These are phyloP conservation scores for Geococcyx californianus DNA, from an alignment of 2,113 vertebrate species.

Conservation along the genomic window DNA sequence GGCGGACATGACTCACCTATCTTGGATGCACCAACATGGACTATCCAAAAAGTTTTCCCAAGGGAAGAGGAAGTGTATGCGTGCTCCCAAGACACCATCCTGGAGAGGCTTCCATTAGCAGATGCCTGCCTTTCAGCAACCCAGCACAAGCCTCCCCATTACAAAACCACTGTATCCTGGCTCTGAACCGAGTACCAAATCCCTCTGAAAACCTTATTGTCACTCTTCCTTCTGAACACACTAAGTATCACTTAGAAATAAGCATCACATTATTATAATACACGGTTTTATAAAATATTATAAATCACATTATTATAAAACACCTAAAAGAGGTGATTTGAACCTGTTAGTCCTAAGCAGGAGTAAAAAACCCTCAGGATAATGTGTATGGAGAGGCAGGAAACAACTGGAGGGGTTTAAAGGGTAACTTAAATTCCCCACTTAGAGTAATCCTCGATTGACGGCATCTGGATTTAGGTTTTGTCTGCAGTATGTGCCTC, in stretches of 20 bases:
- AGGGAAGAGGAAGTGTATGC: not conserved
- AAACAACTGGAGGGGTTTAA: not conserved
- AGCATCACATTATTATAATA: not conserved
- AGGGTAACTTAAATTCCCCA: not conserved
- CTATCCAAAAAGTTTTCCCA: not conserved
- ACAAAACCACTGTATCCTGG: not conserved
- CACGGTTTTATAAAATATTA: rapidly evolving
- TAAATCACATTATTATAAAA: not conserved
- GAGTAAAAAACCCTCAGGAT: not conserved
- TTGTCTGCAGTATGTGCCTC: not conserved
- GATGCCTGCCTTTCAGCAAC: not conserved
- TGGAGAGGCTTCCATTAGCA: not conserved
- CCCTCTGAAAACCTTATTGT: not conserved
- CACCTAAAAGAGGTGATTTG: not conserved
- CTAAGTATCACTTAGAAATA: not conserved
- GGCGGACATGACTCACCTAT: not conserved
- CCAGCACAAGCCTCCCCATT: not conserved
- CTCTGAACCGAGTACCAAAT: not conserved
- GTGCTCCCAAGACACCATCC: not conserved
- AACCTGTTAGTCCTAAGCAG: not conserved
- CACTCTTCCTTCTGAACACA: not conserved
- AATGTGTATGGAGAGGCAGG: not conserved
- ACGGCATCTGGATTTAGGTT: not conserved
- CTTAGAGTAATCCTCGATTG: not conserved
- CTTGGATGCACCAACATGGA: too few relatives aligned